Percentiles rank a stretch among this genome's conserved stretches.
These are phyloP conservation scores for Macrostomum lignano DNA, from an alignment of 1,140 invertebrate species.

Conservation along the genomic window DNA sequence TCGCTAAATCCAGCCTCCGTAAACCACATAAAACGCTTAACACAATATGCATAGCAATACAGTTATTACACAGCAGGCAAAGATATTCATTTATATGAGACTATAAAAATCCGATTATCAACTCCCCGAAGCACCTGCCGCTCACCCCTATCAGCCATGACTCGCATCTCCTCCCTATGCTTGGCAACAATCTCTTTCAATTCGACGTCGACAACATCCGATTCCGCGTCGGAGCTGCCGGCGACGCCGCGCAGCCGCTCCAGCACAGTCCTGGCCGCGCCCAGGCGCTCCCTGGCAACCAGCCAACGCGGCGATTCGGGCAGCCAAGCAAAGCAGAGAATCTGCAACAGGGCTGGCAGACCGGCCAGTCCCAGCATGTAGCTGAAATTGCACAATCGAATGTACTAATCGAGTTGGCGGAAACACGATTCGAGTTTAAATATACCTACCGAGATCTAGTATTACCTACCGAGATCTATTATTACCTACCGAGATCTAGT, in stretches of 20 bases:
- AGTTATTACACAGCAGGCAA: slow-evolving; percentile 4
- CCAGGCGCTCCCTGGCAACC: slow-evolving; percentile 22
- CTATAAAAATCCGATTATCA: slow-evolving; percentile 7
- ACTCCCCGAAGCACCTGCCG: slow-evolving; percentile 8
- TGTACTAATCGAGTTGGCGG: no score
- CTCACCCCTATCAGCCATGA: slow-evolving; percentile 7
- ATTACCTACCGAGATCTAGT: no score
- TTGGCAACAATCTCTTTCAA: slow-evolving; percentile 15
- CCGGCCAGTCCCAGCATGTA: slow-evolving; percentile 37
- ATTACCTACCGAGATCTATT: no score
- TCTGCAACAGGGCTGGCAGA: slow-evolving; percentile 33
- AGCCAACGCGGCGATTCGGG: slow-evolving; percentile 37
- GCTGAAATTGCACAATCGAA: no score
- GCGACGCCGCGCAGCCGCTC: slow-evolving; percentile 20
- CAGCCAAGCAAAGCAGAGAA: slow-evolving; percentile 35
- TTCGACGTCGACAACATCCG: slow-evolving; percentile 14
- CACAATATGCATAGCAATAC: no score
- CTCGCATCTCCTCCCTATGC: slow-evolving; percentile 11
- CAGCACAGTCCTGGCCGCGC: slow-evolving; percentile 27
- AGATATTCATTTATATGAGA: slow-evolving; percentile 1
- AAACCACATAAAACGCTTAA: no score
- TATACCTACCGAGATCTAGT: no score
- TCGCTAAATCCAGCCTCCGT: no score
- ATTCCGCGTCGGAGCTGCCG: slow-evolving; percentile 3
- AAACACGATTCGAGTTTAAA: no score